Evolutionary conservation across 2,888 invertebrate species (phyloP).

Genomic region (Caenorhabditis sp.): DNA sequence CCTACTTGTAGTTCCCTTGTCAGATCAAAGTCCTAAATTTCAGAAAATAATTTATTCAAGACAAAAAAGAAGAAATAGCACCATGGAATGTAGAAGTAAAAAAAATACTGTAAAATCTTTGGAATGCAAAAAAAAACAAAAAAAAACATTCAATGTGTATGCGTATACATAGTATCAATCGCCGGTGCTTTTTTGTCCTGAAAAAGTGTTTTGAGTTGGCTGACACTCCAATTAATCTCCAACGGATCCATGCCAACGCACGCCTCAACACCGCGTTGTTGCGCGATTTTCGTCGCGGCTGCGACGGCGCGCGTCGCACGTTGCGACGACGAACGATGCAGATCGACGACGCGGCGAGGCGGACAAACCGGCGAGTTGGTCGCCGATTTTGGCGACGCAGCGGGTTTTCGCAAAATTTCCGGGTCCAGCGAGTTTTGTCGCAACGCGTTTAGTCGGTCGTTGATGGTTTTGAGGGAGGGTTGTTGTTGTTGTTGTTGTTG

Average conservation of each 20-base stretch:
- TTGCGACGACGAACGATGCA: slow-evolving; percentile 46
- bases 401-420: background rate
- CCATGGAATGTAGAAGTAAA: too few species aligned
- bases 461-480: slow-evolving; percentile 32
- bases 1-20: too few species aligned
- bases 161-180: slow-evolving; percentile 62
- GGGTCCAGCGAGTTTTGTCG: slow-evolving; percentile 21
- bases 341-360: slow-evolving; percentile 8
- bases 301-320: background rate
- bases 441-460: slow-evolving; percentile 30
- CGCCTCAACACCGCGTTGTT: slow-evolving; percentile 25
- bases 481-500: too few species aligned
- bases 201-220: slow-evolving; percentile 61
- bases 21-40: too few species aligned
- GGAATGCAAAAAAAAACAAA: too few species aligned
- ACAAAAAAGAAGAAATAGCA: too few species aligned
- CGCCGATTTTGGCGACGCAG: background rate
- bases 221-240: slow-evolving; percentile 68
- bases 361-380: background rate
- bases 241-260: slow-evolving; percentile 60
- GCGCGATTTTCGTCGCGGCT: too few species aligned
- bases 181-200: slow-evolving; percentile 58
- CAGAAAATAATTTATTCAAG: too few species aligned
- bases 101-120: too few species aligned
- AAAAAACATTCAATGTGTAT: background rate